Evolutionary conservation across 2,888 invertebrate genomes (phyloP).

Genomic region (Tineola bisselliella): DNA sequence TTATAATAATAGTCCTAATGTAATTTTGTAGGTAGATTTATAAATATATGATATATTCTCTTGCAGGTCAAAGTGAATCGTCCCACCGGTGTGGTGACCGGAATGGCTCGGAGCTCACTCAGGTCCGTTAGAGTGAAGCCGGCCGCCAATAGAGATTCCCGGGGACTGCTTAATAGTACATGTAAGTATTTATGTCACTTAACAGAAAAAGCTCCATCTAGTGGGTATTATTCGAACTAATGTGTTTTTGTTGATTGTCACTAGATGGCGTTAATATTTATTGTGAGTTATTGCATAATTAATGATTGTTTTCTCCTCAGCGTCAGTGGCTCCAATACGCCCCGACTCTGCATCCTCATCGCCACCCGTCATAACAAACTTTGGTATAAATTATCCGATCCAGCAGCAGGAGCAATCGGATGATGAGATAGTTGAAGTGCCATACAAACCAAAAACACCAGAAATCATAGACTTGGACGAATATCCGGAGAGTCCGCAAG

Average conservation of each 20-base stretch:
- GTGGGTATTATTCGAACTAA: too few species aligned
- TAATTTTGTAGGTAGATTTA: too few species aligned
- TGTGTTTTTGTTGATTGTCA: too few species aligned
- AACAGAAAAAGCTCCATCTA: too few species aligned
- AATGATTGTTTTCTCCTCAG: conserved; percentile 24
- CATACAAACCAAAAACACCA: conserved; percentile 70
- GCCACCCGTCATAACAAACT: conserved; percentile 19
- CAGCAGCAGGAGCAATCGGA: conserved; percentile 26
- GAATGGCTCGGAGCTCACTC: conserved; percentile 33
- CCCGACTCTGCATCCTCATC: conserved; percentile 26
- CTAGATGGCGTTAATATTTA: too few species aligned
- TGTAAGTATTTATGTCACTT: conserved; percentile 26
- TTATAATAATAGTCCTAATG: too few species aligned
- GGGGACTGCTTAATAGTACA: conserved; percentile 20
- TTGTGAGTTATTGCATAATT: too few species aligned
- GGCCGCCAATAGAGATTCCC: conserved; percentile 15
- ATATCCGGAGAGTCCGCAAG: conserved; percentile 56
- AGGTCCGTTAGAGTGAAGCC: conserved; percentile 76
- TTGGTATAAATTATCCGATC: conserved; percentile 17
- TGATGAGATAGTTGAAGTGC: conserved; percentile 60
- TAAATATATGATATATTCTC: too few species aligned
- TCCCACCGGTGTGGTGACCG: conserved; percentile 23
- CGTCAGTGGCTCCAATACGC: conserved; percentile 26
- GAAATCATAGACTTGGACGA: conserved; percentile 73
- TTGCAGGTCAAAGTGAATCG: conserved; percentile 25